Evolutionary conservation across 1,140 invertebrate genomes (phyloP), one percentile per base, ranked within the genome.

Genomic region (Zaprionus camerounensis): DNA sequence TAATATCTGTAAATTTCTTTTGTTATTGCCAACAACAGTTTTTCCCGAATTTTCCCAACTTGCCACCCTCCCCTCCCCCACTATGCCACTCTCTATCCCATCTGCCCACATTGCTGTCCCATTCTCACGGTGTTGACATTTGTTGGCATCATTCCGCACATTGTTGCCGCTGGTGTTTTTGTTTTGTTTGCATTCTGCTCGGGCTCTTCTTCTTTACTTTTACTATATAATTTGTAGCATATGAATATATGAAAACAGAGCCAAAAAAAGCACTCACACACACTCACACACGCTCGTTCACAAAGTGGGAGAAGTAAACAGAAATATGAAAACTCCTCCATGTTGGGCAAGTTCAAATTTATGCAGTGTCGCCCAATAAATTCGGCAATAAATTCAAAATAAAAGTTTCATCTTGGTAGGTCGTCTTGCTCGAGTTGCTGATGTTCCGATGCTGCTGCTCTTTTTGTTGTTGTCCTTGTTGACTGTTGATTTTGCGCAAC

Each of bases 1-100:
- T 90, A 90, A 90, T 90, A 90, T 90, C 85, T 90, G 85, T 90
- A 90, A 90, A 90, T 90, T 90, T 90, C 85, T 90, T 90, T 90
- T 91, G 85, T 90, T 90, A 85, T 90, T 82, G 82, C 86, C 85
- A 91, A 90, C 85, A 90, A 91, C 86, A 82, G 82, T 90, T 90
- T 81, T 84, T 64, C 31, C 38, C 41, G 17, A 75, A 67, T 57
- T 73, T 61, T 24, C 51, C 24, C 49, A 7, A n/a, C 26, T 53
- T 22, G 62, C 24, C 31, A 20, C 31, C 56, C 5, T 3, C 36
- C 36, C 6, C 3, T 36, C 1, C 56, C 17, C 1, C 17, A 13
- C 36, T 5, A 38, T 22, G 28, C 56, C 9, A 7, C 17, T 36
- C 28, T n/a, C 26, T 22, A 41, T 56, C 12, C 15, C 57, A 38